These are phyloP conservation scores for Portunus trituberculatus DNA, from an alignment of 1,140 invertebrate species.

Conservation along the genomic window DNA sequence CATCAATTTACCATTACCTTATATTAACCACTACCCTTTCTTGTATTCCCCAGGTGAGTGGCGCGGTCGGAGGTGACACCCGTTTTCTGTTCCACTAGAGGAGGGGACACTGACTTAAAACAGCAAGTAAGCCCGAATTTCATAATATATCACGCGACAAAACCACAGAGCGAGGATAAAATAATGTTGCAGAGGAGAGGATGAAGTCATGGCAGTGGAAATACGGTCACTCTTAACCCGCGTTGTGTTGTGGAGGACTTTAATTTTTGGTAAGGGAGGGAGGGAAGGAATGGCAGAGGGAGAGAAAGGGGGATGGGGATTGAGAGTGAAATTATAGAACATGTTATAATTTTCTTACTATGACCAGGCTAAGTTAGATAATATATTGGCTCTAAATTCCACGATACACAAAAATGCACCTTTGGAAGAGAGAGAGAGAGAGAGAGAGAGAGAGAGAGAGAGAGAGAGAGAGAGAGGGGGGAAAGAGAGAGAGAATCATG, in stretches of 20 bases:
- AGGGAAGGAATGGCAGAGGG: neutral
- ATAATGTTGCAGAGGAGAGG: neutral
- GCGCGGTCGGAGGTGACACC: neutral
- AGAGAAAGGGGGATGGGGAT: neutral
- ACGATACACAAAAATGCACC: too few relatives aligned
- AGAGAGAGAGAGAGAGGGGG: too few relatives aligned
- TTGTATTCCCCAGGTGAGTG: neutral
- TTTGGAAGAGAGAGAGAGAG: too few relatives aligned
- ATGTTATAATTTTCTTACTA: too few relatives aligned
- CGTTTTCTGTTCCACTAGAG: neutral
- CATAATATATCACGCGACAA: neutral
- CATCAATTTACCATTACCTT: neutral
- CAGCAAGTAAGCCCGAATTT: neutral
- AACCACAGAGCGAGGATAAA: neutral
- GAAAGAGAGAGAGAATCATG: too few relatives aligned
- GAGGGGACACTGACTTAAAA: neutral
- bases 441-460: too few relatives aligned
- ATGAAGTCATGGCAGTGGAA: neutral
- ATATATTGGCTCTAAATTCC: too few relatives aligned
- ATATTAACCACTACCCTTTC: neutral
- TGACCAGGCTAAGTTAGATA: too few relatives aligned
- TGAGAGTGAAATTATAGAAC: neutral
- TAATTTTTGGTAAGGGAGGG: neutral
- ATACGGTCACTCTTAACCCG: neutral
- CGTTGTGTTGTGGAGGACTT: too few relatives aligned